Percentiles rank a stretch among this genome's conserved stretches.
These are phyloP conservation scores for Aromia moschata DNA, from an alignment of 2,888 invertebrate genomes.

Conservation along the genomic window DNA sequence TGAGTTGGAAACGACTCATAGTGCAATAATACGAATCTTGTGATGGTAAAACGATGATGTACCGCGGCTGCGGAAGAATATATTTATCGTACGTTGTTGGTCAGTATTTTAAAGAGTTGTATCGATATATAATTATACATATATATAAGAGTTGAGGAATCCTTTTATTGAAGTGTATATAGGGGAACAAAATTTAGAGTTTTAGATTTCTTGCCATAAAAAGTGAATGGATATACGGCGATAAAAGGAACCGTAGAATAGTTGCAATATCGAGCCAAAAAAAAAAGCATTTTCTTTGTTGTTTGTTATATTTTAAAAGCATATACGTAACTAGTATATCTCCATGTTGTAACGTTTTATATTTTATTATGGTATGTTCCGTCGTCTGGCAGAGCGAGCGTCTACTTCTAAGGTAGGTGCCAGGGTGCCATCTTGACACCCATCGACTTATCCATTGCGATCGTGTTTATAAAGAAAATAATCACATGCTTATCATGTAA, in stretches of 20 bases:
- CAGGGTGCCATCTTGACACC: too few species aligned
- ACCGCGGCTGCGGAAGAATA: slow-evolving; percentile 22
- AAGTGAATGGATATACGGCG: slow-evolving; percentile 27
- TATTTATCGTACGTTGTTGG: slow-evolving; percentile 50
- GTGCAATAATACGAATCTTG: slow-evolving; percentile 43
- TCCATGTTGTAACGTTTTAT: slow-evolving; percentile 54
- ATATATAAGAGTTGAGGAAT: slow-evolving; percentile 28
- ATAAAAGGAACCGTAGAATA: slow-evolving; percentile 46
- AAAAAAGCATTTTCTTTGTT: slow-evolving; percentile 56
- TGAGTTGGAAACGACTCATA: too few species aligned
- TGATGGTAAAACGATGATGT: slow-evolving; percentile 30
- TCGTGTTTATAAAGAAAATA: too few species aligned
- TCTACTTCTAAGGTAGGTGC: too few species aligned
- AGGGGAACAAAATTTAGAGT: slow-evolving; percentile 49
- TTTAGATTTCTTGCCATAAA: slow-evolving; percentile 48
- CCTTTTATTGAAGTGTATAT: slow-evolving; percentile 38
- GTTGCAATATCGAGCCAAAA: slow-evolving; percentile 55
- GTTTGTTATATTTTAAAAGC: slow-evolving; percentile 49
- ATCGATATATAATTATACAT: slow-evolving; percentile 27
- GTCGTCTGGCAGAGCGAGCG: too few species aligned
- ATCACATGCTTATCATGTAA: too few species aligned
- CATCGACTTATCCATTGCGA: too few species aligned
- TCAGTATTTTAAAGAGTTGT: slow-evolving; percentile 55
- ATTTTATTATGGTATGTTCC: slow-evolving; percentile 46
- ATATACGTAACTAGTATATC: slow-evolving; percentile 47